Percentiles rank a stretch among this genome's conserved stretches.
These are phyloP conservation scores for Camponotus pennsylvanicus DNA, from an alignment of 1,140 invertebrate species.

Conservation along the genomic window DNA sequence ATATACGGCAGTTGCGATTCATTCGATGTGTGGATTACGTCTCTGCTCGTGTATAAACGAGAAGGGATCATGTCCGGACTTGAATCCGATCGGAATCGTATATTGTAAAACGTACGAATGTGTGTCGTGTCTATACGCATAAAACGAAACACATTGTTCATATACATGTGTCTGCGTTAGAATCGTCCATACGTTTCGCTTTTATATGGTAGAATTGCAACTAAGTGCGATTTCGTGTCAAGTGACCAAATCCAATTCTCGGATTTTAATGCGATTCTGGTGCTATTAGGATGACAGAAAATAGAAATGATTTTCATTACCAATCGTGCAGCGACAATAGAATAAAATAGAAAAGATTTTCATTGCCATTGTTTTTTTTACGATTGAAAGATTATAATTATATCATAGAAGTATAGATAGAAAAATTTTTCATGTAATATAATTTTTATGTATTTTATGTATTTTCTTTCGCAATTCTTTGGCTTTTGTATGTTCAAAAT, in stretches of 20 bases:
- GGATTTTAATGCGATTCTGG: slow-evolving; percentile 60
- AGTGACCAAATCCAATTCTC: slow-evolving; percentile 65
- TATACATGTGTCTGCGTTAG: slow-evolving; percentile 1
- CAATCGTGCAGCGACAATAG: slow-evolving; percentile 31
- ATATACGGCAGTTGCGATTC: slow-evolving; percentile 3
- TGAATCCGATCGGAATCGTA: slow-evolving; percentile 25
- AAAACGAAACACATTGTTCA: slow-evolving; percentile 50
- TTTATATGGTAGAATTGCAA: slow-evolving; percentile 59
- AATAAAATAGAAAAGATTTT: slow-evolving; percentile 33
- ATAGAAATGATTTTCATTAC: slow-evolving; percentile 51
- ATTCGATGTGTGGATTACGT: slow-evolving; percentile 63
- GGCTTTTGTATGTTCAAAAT: neutral
- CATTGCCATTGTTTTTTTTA: slow-evolving; percentile 32
- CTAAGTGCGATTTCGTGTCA: slow-evolving; percentile 68
- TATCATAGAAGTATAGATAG: slow-evolving; percentile 17
- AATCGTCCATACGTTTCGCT: slow-evolving; percentile 30
- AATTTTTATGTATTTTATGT: slow-evolving; percentile 15
- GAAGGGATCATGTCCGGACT: slow-evolving; percentile 32
- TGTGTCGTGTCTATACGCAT: slow-evolving; percentile 48
- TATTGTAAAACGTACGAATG: slow-evolving; percentile 43
- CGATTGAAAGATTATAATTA: neutral
- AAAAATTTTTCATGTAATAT: slow-evolving; percentile 2
- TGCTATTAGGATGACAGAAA: slow-evolving; percentile 45
- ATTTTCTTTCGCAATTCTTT: neutral
- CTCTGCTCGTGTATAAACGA: slow-evolving; percentile 41